Conservation (phyloP, 2,113 vertebrate species). For the Trogon surrucura region DNA sequence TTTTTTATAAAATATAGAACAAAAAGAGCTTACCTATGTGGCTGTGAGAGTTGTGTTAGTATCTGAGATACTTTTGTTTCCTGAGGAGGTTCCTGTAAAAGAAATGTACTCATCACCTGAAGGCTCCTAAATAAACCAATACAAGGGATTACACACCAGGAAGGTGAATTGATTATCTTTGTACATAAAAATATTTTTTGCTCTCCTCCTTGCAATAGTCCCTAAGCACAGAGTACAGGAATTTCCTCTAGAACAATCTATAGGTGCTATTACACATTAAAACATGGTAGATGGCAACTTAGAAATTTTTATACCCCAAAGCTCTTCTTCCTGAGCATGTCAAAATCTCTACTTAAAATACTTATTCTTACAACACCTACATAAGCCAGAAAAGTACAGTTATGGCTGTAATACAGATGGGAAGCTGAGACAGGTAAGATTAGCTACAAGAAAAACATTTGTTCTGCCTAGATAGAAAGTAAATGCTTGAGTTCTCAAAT, state of each 20-base stretch:
- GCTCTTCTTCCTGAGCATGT: background rate
- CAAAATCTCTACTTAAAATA: background rate
- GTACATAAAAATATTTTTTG: background rate
- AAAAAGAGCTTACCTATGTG: background rate
- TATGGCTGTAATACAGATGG: background rate
- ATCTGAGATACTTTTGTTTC: background rate
- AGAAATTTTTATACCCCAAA: background rate
- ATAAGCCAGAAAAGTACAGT: background rate
- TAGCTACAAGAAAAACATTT: background rate
- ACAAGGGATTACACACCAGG: background rate
- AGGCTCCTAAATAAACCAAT: conserved; percentile 5
- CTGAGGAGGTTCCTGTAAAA: background rate
- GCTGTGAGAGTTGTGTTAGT: background rate
- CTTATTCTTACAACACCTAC: background rate
- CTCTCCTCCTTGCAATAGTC: background rate
- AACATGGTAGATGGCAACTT: background rate
- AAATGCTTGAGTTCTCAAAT: background rate
- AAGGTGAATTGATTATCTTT: background rate
- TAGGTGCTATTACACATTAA: background rate
- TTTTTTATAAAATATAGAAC: background rate
- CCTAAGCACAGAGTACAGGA: background rate
- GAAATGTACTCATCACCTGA: background rate
- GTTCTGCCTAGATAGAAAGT: background rate
- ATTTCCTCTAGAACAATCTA: background rate
- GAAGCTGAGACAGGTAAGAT: background rate